Evolutionary conservation across 2,113 vertebrate species (phyloP), one percentile per base, ranked within the genome.

Genomic region (Syngnathus scovelli): DNA sequence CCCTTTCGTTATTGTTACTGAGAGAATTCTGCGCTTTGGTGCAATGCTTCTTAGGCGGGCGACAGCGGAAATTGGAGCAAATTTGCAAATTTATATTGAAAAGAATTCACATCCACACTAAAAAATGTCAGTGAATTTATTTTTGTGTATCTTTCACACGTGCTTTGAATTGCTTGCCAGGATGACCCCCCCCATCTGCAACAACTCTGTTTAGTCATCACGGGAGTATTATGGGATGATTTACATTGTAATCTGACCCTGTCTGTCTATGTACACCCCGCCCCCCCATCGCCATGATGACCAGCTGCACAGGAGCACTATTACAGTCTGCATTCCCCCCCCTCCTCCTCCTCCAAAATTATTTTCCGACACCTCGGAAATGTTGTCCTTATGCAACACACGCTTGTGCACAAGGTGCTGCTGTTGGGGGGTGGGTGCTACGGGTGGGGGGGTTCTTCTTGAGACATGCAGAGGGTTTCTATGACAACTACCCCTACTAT

Each of bases 161-260:
- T 51, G 63, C 27, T 27, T 33, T 27, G 9, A 33, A 33, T 33
- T 33, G 27, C 27, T 33, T 33, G 27, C 27, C n/a, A 3, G 21
- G 11, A 16, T 23, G 12, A 10, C 15, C 3, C 62, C 21, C 38
- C 38, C 41, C 36, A 58, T 48, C 54, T 12, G 23, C 38, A 16
- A 48, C 67, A 44, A 19, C 33, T 59, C 13, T 54, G 12, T 18
- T 65, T 68, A 54, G 67, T 67, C 78, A 75, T 44, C 23, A 7
- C 39, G 18, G 0, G 19, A 87, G 70, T 81, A 87, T 88, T 90
- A 83, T 88, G 87, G 86, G 86, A 82, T 91, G 81, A 85, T 83
- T 87, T 88, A 83, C 85, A 83, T 83, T 74, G 88, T 90, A 90
- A 91, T 90, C 79, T 91, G 87, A 92, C 87, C 88, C 87, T 33